phyloP scores from a whole-genome alignment of 2,888 invertebrate genomes.

The Drosophila anomalata region DNA sequence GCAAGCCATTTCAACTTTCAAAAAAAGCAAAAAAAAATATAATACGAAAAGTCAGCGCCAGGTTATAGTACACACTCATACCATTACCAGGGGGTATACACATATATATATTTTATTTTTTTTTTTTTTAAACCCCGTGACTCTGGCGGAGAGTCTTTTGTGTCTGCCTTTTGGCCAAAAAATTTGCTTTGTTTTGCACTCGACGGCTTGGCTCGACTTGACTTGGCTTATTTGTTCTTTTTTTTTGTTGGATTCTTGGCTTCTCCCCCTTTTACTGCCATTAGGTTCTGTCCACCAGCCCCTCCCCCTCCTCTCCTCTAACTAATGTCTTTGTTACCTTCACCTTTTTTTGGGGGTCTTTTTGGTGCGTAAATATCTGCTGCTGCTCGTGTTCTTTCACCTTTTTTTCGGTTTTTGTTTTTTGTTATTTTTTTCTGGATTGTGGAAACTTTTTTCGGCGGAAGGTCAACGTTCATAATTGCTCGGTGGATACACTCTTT shows the following conservation, averaged over 20 bases:
- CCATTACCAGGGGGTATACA: not conserved
- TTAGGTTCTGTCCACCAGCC: conserved; percentile 34
- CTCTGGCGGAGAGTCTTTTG: conserved; percentile 24
- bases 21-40: conserved; percentile 30
- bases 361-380: conserved; percentile 18
- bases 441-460: conserved; percentile 62
- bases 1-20: conserved; percentile 69
- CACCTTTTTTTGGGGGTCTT: conserved; percentile 4
- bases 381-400: conserved; percentile 62
- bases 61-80: conserved; percentile 53
- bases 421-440: conserved; percentile 5
- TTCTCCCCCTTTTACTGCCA: conserved; percentile 32
- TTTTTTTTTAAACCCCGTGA: conserved; percentile 7
- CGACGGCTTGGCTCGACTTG: not conserved
- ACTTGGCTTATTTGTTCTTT: too few species aligned
- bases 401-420: conserved; percentile 37
- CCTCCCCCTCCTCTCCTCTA: not conserved
- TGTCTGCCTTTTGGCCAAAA: conserved; percentile 50
- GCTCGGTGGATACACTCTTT: conserved; percentile 34
- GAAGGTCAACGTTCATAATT: conserved; percentile 76
- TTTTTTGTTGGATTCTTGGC: conserved; percentile 13
- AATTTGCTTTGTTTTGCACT: conserved; percentile 44
- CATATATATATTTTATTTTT: not conserved
- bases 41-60: conserved; percentile 64
- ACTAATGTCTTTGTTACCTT: conserved; percentile 34